These are phyloP conservation scores for Trissolcus brochymenae DNA, from an alignment of 2,888 invertebrate species.

Conservation along the genomic window DNA sequence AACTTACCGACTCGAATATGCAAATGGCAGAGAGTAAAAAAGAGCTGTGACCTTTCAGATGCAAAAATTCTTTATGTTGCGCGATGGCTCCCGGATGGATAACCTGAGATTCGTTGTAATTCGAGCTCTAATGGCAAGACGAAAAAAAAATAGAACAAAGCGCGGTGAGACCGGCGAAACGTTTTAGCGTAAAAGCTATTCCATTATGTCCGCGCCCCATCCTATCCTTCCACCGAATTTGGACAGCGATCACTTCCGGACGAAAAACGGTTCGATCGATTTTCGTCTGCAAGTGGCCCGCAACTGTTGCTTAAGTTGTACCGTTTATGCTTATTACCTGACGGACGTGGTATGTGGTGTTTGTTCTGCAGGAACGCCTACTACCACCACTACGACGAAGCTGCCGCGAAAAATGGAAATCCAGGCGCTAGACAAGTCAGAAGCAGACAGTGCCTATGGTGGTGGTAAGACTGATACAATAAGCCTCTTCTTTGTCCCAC, in stretches of 20 bases:
- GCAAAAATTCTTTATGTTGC: constrained; percentile 34
- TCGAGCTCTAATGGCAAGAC: constrained; percentile 43
- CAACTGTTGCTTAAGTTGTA: constrained; percentile 54
- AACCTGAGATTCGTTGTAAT: constrained; percentile 45
- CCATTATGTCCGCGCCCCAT: constrained; percentile 44
- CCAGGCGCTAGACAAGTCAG: constrained; percentile 73
- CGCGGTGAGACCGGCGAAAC: constrained; percentile 49
- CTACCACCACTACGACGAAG: constrained; percentile 72
- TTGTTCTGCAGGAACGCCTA: constrained; percentile 73
- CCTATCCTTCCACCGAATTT: constrained; percentile 16
- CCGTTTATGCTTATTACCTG: constrained; percentile 66
- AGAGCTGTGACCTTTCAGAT: constrained; percentile 12
- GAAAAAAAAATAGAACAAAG: constrained; percentile 38
- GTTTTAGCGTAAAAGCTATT: constrained; percentile 58
- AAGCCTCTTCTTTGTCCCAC: constrained; percentile 47
- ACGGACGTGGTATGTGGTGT: constrained; percentile 72
- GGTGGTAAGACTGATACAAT: constrained; percentile 71
- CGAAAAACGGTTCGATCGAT: constrained; percentile 5
- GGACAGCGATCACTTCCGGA: constrained; percentile 29
- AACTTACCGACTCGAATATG: not conserved
- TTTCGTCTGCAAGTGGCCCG: constrained; percentile 10
- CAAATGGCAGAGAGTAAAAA: constrained; percentile 1
- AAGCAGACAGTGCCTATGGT: constrained; percentile 70
- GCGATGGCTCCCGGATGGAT: constrained; percentile 34
- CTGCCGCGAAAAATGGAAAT: constrained; percentile 74